These are phyloP conservation scores for Sebastes jordani DNA, from an alignment of 2,797 vertebrate species.

Conservation along the genomic window DNA sequence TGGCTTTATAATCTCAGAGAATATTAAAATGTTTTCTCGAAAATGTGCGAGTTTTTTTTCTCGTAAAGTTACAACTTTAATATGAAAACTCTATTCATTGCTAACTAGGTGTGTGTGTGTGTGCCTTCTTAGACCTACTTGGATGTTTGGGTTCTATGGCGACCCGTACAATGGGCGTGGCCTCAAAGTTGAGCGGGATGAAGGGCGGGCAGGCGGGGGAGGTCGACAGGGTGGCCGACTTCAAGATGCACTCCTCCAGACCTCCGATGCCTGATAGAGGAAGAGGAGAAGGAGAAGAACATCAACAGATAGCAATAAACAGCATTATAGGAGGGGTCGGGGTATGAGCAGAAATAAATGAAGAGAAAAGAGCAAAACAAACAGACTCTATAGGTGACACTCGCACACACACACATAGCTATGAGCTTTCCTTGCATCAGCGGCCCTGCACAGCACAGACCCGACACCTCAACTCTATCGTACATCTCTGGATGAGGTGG, in stretches of 20 bases:
- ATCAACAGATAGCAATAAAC: neutral
- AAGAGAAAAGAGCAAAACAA: neutral
- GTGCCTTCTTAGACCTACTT: conserved; percentile 82
- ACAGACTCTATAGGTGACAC: too few species aligned
- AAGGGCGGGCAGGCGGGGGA: conserved; percentile 91
- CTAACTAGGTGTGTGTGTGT: neutral
- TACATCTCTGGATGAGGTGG: too few species aligned
- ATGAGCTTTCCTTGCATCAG: too few species aligned
- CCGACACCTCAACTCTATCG: too few species aligned
- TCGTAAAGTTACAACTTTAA: too few species aligned
- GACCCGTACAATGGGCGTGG: conserved; percentile 92
- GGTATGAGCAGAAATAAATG: neutral
- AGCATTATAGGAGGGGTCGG: neutral
- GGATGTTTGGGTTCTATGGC: conserved; percentile 95
- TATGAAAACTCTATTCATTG: too few species aligned
- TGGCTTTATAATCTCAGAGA: too few species aligned
- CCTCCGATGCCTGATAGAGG: conserved; percentile 88
- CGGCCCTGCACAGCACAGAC: too few species aligned
- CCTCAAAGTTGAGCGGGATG: conserved; percentile 93
- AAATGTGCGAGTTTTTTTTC: too few species aligned
- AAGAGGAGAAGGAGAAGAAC: neutral
- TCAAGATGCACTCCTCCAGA: conserved; percentile 90
- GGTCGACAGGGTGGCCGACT: conserved; percentile 93
- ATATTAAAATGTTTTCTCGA: too few species aligned
- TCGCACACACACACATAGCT: neutral